phyloP scores from a whole-genome alignment of 1,140 invertebrate genomes.

The Olivierus martensii region DNA sequence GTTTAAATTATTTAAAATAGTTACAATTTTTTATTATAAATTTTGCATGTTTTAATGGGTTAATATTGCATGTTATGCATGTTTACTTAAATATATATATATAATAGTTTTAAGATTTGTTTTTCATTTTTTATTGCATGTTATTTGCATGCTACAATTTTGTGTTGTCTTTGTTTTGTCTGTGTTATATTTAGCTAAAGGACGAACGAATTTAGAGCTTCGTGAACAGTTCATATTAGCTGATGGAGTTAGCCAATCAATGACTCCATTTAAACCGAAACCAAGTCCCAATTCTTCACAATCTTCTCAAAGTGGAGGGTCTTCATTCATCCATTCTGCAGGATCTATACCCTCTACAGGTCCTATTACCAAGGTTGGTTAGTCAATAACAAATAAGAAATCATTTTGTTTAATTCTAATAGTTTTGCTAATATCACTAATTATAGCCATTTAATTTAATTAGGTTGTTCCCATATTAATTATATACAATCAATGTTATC shows the following conservation, averaged over 20 bases:
- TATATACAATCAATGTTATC: too few species aligned
- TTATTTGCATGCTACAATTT: conserved; percentile 1
- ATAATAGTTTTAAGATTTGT: too few species aligned
- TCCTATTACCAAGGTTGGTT: conserved; percentile 78
- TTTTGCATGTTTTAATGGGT: too few species aligned
- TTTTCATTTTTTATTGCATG: neutral
- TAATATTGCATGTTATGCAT: neutral
- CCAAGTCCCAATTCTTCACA: conserved; percentile 49
- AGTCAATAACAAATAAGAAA: neutral
- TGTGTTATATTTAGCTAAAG: conserved; percentile 62
- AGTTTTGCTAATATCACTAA: too few species aligned
- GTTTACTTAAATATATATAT: neutral
- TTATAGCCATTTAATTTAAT: too few species aligned
- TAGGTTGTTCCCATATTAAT: too few species aligned
- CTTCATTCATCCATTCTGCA: conserved; percentile 28
- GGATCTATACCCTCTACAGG: conserved; percentile 48
- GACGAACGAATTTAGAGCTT: conserved; percentile 97
- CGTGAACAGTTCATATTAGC: conserved; percentile 97
- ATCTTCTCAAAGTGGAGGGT: conserved; percentile 43
- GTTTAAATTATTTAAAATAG: too few species aligned
- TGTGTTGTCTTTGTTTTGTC: conserved; percentile 13
- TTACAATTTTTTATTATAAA: too few species aligned
- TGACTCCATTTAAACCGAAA: conserved; percentile 32
- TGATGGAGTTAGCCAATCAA: conserved; percentile 86
- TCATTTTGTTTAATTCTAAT: too few species aligned